These are phyloP conservation scores for Drosophila atroscutellata DNA, from an alignment of 2,888 invertebrate species.

Conservation along the genomic window DNA sequence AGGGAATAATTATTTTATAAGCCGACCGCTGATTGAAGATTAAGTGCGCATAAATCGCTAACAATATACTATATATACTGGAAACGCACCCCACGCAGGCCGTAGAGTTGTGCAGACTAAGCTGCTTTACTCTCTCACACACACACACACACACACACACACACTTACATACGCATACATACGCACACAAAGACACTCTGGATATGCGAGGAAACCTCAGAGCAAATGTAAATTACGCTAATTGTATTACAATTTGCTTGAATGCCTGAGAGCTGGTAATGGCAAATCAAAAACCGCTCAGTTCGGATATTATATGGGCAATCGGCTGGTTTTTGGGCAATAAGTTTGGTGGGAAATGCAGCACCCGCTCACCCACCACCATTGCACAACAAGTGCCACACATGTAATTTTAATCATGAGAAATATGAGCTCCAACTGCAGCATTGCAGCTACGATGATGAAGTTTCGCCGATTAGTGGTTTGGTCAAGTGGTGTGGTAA, in stretches of 20 bases:
- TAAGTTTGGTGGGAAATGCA: slow-evolving; percentile 3
- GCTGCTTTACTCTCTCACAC: slow-evolving; percentile 48
- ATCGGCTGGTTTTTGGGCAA: slow-evolving; percentile 25
- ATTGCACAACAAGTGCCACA: slow-evolving; percentile 30
- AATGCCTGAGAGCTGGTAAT: slow-evolving; percentile 73
- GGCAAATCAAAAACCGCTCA: slow-evolving; percentile 75
- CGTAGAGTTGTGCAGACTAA: slow-evolving; percentile 49
- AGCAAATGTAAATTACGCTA: slow-evolving; percentile 75
- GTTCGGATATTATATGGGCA: slow-evolving; percentile 56
- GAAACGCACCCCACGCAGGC: slow-evolving; percentile 8
- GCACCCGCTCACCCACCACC: slow-evolving; percentile 1
- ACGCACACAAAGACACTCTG: slow-evolving; percentile 9
- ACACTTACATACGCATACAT: no score
- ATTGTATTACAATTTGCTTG: slow-evolving; percentile 79
- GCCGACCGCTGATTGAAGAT: slow-evolving; percentile 71
- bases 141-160: slow-evolving; percentile 1
- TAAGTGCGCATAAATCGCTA: slow-evolving; percentile 35
- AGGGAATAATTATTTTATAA: slow-evolving; percentile 72
- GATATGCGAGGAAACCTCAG: slow-evolving; percentile 1
- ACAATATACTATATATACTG: slow-evolving; percentile 1
- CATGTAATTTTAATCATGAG: slow-evolving; percentile 65
- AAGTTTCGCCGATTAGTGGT: slow-evolving; percentile 18
- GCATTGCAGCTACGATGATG: slow-evolving; percentile 37
- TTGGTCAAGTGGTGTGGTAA: slow-evolving; percentile 24
- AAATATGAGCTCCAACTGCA: slow-evolving; percentile 36